Evolutionary conservation across 2,113 vertebrate species (phyloP).

Genomic region (Aphyosemion australe): DNA sequence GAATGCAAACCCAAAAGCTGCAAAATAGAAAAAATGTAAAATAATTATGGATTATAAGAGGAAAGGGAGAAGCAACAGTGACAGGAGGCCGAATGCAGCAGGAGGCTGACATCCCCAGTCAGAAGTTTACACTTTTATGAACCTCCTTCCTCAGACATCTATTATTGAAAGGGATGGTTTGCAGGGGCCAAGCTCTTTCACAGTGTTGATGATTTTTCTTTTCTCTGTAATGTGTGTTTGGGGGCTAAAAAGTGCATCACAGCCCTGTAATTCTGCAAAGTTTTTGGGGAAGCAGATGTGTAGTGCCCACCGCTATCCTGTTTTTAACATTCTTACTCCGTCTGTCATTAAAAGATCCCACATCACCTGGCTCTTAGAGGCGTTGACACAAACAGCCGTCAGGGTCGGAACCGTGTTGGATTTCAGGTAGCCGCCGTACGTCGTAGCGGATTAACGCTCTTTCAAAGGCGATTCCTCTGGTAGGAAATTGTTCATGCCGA

Average conservation of each 20-base stretch:
- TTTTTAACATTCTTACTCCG: conserved; percentile 71
- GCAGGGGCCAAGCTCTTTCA: conserved; percentile 60
- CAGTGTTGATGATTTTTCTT: conserved; percentile 49
- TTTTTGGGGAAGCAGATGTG: conserved; percentile 67
- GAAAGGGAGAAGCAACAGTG: conserved; percentile 7
- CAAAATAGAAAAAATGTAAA: neutral
- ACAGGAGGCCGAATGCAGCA: conserved; percentile 29
- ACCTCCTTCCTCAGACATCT: conserved; percentile 64
- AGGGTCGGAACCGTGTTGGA: conserved; percentile 9
- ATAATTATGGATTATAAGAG: neutral
- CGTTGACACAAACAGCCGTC: conserved; percentile 28
- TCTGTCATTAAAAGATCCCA: conserved; percentile 72
- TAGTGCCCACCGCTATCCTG: conserved; percentile 39
- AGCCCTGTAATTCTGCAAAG: conserved; percentile 62
- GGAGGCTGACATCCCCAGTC: conserved; percentile 23
- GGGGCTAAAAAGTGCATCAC: conserved; percentile 5
- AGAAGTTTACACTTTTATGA: conserved; percentile 78
- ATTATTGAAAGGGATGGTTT: conserved; percentile 74
- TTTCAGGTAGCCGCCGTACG: conserved; percentile 32
- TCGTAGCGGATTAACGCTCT: conserved; percentile 54
- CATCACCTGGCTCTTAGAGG: conserved; percentile 55
- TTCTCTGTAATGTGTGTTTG: conserved; percentile 48
- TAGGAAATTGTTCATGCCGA: conserved; percentile 58
- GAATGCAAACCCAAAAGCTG: neutral
- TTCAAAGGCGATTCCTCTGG: conserved; percentile 48